Evolutionary conservation across 1,140 invertebrate species (phyloP).

Genomic region (Penaeus japonicus): DNA sequence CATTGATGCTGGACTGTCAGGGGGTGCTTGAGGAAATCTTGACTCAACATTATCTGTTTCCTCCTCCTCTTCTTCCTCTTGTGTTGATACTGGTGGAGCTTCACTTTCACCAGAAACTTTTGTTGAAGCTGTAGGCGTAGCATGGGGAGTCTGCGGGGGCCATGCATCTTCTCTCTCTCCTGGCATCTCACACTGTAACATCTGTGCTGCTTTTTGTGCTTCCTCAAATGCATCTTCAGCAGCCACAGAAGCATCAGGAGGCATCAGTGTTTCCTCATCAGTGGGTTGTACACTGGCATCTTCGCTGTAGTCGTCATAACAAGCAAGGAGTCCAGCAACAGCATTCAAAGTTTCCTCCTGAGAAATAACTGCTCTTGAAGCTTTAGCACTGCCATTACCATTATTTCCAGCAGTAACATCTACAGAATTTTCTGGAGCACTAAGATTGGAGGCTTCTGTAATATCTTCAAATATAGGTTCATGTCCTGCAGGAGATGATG

Average conservation of each 20-base stretch:
- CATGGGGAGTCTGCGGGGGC: constrained; percentile 13
- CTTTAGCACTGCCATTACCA: constrained; percentile 61
- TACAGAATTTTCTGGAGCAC: constrained; percentile 52
- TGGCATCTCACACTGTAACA: constrained; percentile 60
- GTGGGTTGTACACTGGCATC: constrained; percentile 25
- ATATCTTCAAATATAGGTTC: constrained; percentile 49
- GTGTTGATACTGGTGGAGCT: not conserved
- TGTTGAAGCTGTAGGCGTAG: constrained; percentile 5
- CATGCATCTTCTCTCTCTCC: constrained; percentile 51
- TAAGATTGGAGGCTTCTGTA: constrained; percentile 34
- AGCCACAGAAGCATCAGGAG: constrained; percentile 67
- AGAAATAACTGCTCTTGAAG: constrained; percentile 80
- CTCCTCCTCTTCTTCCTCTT: constrained; percentile 36
- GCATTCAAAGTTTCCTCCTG: constrained; percentile 93
- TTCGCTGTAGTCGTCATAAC: constrained; percentile 57
- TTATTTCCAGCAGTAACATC: constrained; percentile 57
- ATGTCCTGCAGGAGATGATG: constrained; percentile 18
- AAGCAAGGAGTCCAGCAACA: constrained; percentile 78
- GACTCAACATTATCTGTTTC: constrained; percentile 16
- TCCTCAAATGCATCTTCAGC: constrained; percentile 71
- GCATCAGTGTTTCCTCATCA: constrained; percentile 57
- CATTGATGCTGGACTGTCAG: constrained; percentile 83
- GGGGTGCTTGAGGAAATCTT: constrained; percentile 63
- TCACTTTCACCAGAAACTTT: constrained; percentile 31
- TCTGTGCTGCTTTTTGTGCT: constrained; percentile 66